Conservation (phyloP, 1,140 invertebrate genomes). For the Aphidius gifuensis region DNA sequence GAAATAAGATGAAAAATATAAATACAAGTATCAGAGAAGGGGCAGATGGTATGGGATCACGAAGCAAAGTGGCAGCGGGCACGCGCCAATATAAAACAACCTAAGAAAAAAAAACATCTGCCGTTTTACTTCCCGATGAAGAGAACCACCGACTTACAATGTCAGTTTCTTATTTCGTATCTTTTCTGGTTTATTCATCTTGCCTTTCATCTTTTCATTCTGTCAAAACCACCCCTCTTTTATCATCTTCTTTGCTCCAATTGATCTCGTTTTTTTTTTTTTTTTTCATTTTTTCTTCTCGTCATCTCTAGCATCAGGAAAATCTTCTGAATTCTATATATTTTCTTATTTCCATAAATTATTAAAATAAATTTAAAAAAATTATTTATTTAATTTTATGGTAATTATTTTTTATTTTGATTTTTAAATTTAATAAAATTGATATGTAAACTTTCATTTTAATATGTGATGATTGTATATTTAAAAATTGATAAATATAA, state of each 20-base stretch:
- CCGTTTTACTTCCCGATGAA: slow-evolving; percentile 33
- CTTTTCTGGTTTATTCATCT: slow-evolving; percentile 30
- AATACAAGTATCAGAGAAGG: slow-evolving; percentile 18
- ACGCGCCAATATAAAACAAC: slow-evolving; percentile 43
- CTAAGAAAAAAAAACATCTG: slow-evolving; percentile 39
- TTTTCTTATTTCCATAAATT: too few species aligned
- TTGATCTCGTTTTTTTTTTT: slow-evolving; percentile 7
- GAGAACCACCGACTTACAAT: slow-evolving; percentile 37
- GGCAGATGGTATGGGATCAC: slow-evolving; percentile 33
- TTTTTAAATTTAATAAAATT: too few species aligned
- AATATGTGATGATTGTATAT: too few species aligned
- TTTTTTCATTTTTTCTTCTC: slow-evolving; percentile 23
- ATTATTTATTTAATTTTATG: too few species aligned
- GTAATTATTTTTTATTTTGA: too few species aligned
- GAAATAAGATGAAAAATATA: slow-evolving; percentile 11
- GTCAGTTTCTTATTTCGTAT: slow-evolving; percentile 29
- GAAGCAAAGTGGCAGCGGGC: slow-evolving; percentile 53
- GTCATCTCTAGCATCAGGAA: not conserved
- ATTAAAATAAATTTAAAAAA: too few species aligned
- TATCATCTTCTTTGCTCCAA: not conserved
- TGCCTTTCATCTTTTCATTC: slow-evolving; percentile 8
- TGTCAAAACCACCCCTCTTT: slow-evolving; percentile 5
- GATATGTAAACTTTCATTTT: too few species aligned
- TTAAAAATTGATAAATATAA: too few species aligned
- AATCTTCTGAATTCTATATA: too few species aligned